Evolutionary conservation across 2,888 invertebrate species (phyloP), one percentile per base, ranked within the genome.

Genomic region (Tortricodes alternella): DNA sequence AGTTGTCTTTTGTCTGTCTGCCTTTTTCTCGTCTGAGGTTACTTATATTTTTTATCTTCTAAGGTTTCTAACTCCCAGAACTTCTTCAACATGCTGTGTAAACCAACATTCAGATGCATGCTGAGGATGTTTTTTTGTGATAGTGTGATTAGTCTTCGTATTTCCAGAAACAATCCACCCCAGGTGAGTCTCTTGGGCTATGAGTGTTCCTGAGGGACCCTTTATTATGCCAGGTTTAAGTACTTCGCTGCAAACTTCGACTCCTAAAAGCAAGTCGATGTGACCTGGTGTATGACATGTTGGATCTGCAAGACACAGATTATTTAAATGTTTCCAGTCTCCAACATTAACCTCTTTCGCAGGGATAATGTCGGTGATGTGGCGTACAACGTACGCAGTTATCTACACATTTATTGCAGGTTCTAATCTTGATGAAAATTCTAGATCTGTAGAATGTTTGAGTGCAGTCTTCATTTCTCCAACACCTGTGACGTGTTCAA

Each of bases 121-220:
- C 2, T 4, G 6, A 9, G 3, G 13, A 39, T 23, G 19, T 13
- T 8, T 19, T 23, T 5, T 21, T 38, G 13, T 39, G 23, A 37
- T 8, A 21, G 2, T 2, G 9, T 15, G 38, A 11, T 44, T 29
- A 5, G 4, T 16, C 2, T 6, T 11, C 49, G 58, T 8, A 60
- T 34, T 7, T 55, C 63, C 62, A 46, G 58, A 63, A 2, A 63
- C 39, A 37, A 63, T 63, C 62, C 62, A 61, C 8, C 64, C 62
- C 11, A 62, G 52, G 34, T 39, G 57, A 8, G 62, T 61, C 21
- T 58, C 53, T 46, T 64, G 62, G 1, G 60, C 64, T 29, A 59
- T 59, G 27, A 62, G 62, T 7, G 60, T 53, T 16, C 62, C 62
- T 32, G 60, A 57, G 6, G 64, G 60, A 48, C 61, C 60, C 19